phyloP scores from a whole-genome alignment of 2,888 invertebrate species.

The Drosophila merina region DNA sequence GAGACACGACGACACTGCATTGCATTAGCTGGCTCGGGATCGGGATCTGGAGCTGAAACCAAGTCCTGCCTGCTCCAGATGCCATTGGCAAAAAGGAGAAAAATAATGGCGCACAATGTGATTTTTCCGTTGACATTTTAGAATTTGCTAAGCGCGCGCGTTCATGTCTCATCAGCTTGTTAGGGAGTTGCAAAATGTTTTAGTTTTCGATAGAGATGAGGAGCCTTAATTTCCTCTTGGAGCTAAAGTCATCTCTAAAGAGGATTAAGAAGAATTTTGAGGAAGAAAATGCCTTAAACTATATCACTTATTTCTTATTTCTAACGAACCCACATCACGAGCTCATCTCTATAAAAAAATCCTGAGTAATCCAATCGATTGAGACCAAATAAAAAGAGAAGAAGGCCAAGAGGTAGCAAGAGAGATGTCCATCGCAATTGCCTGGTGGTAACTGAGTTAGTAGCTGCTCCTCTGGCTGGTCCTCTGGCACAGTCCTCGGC shows the following conservation, averaged over 20 bases:
- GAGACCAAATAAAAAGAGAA: slow-evolving; percentile 42
- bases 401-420: slow-evolving; percentile 34
- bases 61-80: slow-evolving; percentile 51
- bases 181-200: slow-evolving; percentile 59
- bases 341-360: slow-evolving; percentile 10
- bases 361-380: slow-evolving; percentile 28
- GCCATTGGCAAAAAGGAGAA: slow-evolving; percentile 26
- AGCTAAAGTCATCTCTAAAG: background rate
- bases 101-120: slow-evolving; percentile 81
- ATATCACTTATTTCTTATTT: too few species aligned
- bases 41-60: slow-evolving; percentile 6
- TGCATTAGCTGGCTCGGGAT: slow-evolving; percentile 65
- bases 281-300: too few species aligned
- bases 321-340: background rate
- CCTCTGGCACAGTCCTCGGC: slow-evolving; percentile 20
- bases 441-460: slow-evolving; percentile 72
- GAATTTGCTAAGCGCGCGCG: slow-evolving; percentile 82
- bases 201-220: slow-evolving; percentile 2
- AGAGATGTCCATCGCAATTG: slow-evolving; percentile 78
- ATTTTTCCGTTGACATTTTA: slow-evolving; percentile 81
- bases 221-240: background rate
- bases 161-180: slow-evolving; percentile 82
- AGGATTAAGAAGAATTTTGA: too few species aligned
- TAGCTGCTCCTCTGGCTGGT: slow-evolving; percentile 56
- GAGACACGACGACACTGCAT: slow-evolving; percentile 78